Evolutionary conservation across 2,113 vertebrate genomes (phyloP), one percentile per base, ranked within the genome.

Genomic region (Paradoxurus hermaphroditus): DNA sequence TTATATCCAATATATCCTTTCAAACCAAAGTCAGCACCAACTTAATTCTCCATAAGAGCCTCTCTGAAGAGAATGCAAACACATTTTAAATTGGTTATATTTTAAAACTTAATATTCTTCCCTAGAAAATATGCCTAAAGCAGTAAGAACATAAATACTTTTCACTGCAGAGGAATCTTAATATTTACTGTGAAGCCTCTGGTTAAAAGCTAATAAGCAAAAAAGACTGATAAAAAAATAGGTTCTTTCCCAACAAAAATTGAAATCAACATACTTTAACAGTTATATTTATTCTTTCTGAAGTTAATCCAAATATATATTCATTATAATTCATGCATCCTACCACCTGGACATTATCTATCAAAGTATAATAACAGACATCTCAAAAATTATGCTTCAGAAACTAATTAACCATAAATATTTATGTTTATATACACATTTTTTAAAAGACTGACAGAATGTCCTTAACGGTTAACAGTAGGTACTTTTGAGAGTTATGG

Each of bases 21-120:
- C 59, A 96, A 95, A 89, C 62, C 36, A 91, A 97, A 93, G 51
- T 63, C 49, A 90, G 21, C 11, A 77, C 8, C n/a, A 79, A 86
- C 9, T 86, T 91, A 89, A 79, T 73, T 91, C 51, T 77, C 12
- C 49, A 29, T 39, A 77, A 46, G 6, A 68, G 25, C 12, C 72
- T 94, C 87, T 79, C 53, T 92, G 77, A 94, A 94, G 81, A 94
- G 5, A 94, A 78, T 34, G 11, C 13, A 95, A 93, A 92, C 12
- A 87, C 11, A 78, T 19, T 82, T 92, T 77, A 68, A 92, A 82
- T 59, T 49, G 7, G 8, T 62, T 70, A 85, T 67, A 85, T 7
- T 75, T 77, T 6, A 25, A 84, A 93, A 97, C 12, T 70, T 29
- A 94, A 39, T 39, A 19, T 86, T 96, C 56, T 96, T 46, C 75